Evolutionary conservation across 2,797 vertebrate genomes (phyloP).

Genomic region (Enteromius trimaculatus): DNA sequence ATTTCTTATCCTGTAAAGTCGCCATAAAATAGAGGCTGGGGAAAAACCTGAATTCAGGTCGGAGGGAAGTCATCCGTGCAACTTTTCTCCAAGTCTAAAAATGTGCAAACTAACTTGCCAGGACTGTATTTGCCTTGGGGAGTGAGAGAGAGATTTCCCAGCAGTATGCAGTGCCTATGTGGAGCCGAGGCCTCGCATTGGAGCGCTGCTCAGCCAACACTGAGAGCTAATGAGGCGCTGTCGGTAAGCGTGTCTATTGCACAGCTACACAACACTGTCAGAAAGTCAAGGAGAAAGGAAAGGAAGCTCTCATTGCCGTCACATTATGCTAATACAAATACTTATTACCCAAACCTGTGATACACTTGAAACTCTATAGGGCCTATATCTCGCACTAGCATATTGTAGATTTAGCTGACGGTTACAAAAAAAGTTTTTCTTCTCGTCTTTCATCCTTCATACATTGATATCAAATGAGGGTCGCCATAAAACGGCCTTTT

Average conservation of each 20-base stretch:
- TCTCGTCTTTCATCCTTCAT: slow-evolving; percentile 63
- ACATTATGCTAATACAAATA: slow-evolving; percentile 57
- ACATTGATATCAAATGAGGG: slow-evolving; percentile 69
- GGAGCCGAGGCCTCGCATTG: slow-evolving; percentile 25
- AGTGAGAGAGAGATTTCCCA: slow-evolving; percentile 55
- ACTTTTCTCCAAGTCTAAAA: slow-evolving; percentile 53
- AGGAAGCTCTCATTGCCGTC: slow-evolving; percentile 49
- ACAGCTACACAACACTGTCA: slow-evolving; percentile 49
- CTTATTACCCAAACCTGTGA: slow-evolving; percentile 47
- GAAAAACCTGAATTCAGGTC: slow-evolving; percentile 42
- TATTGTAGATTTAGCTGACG: slow-evolving; percentile 43
- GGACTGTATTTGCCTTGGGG: slow-evolving; percentile 57
- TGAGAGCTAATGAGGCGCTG: slow-evolving; percentile 59
- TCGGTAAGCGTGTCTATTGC: slow-evolving; percentile 46
- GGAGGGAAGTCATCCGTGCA: slow-evolving; percentile 39
- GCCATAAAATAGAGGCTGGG: slow-evolving; percentile 34
- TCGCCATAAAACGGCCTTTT: slow-evolving; percentile 74
- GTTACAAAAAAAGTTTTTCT: slow-evolving; percentile 57
- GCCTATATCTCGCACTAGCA: neutral
- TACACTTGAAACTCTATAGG: slow-evolving; percentile 33
- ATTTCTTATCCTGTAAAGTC: slow-evolving; percentile 9
- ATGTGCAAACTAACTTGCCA: slow-evolving; percentile 48
- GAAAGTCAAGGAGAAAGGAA: slow-evolving; percentile 46
- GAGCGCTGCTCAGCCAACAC: slow-evolving; percentile 24
- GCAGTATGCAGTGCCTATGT: slow-evolving; percentile 44